Evolutionary conservation across 30 jellyfish, hydroid and myxozoan species (phyloP).

Genomic region (Euphysa ruthae): DNA sequence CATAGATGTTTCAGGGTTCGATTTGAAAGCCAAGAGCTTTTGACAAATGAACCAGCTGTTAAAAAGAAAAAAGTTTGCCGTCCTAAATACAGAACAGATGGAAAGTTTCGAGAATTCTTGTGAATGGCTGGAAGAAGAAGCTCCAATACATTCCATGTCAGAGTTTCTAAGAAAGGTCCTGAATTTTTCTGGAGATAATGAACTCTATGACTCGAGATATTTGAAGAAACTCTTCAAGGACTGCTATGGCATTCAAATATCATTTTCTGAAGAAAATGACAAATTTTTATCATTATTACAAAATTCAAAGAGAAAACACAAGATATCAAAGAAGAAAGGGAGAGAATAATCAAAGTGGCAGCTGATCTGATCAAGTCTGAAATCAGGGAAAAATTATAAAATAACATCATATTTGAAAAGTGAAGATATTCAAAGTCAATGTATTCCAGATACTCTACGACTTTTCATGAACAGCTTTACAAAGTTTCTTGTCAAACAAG

Average conservation of each 20-base stretch:
- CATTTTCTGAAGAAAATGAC: neutral
- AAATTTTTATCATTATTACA: neutral
- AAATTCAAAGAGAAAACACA: too few species aligned
- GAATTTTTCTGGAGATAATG: neutral
- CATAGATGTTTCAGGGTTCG: neutral
- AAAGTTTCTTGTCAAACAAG: neutral
- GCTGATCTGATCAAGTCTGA: constrained; percentile 21
- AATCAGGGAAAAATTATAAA: constrained; percentile 1
- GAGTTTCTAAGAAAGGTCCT: neutral
- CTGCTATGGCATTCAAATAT: neutral
- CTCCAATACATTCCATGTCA: neutral
- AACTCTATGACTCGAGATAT: neutral
- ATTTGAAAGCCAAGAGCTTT: neutral
- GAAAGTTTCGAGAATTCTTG: neutral
- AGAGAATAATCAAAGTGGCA: constrained; percentile 18
- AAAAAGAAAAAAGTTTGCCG: neutral
- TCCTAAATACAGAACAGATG: neutral
- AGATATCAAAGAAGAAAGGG: constrained; percentile 7
- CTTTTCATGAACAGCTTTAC: neutral
- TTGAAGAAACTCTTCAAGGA: neutral
- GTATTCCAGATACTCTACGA: constrained; percentile 15
- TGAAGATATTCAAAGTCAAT: constrained; percentile 5
- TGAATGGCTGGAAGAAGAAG: neutral
- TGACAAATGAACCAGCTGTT: neutral
- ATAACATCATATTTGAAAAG: neutral